phyloP scores from a whole-genome alignment of 2,888 invertebrate species.

The Bellardia bayeri region DNA sequence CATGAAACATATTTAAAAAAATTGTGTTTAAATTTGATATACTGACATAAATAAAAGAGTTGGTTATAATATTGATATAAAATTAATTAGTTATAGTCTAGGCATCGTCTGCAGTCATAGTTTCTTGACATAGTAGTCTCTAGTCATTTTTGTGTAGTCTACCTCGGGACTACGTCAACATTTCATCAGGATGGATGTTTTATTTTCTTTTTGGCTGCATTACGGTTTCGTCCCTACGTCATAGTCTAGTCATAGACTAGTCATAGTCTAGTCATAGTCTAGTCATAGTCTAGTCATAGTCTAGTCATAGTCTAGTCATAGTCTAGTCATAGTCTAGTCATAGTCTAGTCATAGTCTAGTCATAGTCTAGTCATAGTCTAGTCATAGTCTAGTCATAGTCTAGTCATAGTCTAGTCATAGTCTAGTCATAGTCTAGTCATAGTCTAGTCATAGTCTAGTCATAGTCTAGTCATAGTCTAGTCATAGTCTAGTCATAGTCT shows the following conservation, averaged over 20 bases:
- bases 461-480: slow-evolving; percentile 10
- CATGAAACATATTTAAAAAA: too few species aligned
- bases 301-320: slow-evolving; percentile 11
- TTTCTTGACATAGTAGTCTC: not conserved
- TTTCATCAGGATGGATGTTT: too few species aligned
- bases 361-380: slow-evolving; percentile 8
- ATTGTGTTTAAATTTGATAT: too few species aligned
- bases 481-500: slow-evolving; percentile 8
- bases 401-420: slow-evolving; percentile 11
- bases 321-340: slow-evolving; percentile 6
- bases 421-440: slow-evolving; percentile 7
- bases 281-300: not conserved
- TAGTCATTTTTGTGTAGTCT: slow-evolving; percentile 10
- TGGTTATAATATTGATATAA: too few species aligned
- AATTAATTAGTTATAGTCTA: too few species aligned
- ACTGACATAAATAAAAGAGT: too few species aligned
- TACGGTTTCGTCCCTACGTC: too few species aligned
- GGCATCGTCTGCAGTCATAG: not conserved
- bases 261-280: slow-evolving; percentile 5
- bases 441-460: slow-evolving; percentile 11
- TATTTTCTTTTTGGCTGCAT: too few species aligned
- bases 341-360: slow-evolving; percentile 11
- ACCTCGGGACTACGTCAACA: too few species aligned
- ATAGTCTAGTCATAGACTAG: not conserved
- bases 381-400: slow-evolving; percentile 11